Evolutionary conservation across 2,797 vertebrate species (phyloP).

Genomic region (Zenarchopterus dispar): DNA sequence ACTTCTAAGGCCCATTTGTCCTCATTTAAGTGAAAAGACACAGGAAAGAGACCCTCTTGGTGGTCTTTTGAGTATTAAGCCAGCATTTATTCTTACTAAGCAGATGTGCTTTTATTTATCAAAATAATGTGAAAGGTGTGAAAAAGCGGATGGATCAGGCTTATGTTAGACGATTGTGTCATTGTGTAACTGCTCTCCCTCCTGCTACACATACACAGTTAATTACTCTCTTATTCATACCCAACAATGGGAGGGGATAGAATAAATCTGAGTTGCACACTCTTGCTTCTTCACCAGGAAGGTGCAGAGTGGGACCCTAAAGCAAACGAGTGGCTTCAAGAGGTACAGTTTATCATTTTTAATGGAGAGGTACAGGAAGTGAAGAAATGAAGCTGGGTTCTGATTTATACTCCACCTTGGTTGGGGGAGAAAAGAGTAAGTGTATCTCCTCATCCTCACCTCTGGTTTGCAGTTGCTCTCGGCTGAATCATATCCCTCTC

Average conservation of each 20-base stretch:
- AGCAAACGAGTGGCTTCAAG: constrained; percentile 74
- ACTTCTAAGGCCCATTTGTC: constrained; percentile 71
- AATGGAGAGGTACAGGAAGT: constrained; percentile 83
- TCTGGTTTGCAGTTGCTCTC: constrained; percentile 39
- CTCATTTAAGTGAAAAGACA: constrained; percentile 75
- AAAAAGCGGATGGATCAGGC: constrained; percentile 71
- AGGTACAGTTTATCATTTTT: constrained; percentile 83
- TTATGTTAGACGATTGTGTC: constrained; percentile 60
- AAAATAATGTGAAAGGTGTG: constrained; percentile 76
- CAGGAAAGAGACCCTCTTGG: constrained; percentile 44
- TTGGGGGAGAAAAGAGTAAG: constrained; percentile 57
- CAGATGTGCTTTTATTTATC: constrained; percentile 77
- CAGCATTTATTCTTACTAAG: constrained; percentile 73
- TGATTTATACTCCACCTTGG: constrained; percentile 75
- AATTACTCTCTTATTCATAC: constrained; percentile 83
- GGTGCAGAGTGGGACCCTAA: constrained; percentile 77
- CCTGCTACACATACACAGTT: constrained; percentile 45
- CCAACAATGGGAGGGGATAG: constrained; percentile 73
- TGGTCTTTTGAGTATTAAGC: constrained; percentile 71
- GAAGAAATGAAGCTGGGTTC: constrained; percentile 68
- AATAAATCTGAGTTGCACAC: constrained; percentile 71
- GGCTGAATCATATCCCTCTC: constrained; percentile 15
- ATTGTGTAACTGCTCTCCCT: constrained; percentile 72
- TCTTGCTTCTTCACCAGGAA: constrained; percentile 67
- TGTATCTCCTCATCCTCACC: constrained; percentile 72